Base-by-base conservation (phyloP, 2,888 invertebrate species). In the Phortica okadai region DNA sequence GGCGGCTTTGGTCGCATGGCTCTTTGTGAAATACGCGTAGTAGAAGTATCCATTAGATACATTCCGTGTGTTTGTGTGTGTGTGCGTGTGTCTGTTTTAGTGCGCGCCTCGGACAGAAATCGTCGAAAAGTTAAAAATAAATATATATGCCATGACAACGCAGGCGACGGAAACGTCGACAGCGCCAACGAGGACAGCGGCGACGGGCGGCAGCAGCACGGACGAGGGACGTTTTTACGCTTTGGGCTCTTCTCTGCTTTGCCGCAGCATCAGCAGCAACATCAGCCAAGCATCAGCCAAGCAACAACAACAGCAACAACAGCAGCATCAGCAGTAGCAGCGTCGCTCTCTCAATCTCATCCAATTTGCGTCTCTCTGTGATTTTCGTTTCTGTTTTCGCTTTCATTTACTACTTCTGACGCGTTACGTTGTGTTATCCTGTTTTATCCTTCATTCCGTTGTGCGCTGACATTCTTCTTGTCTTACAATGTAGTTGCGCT, bases 101-200 rank as follows among this genome's bases (percentile, higher is more conserved):
- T 77, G 77, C 79, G 81, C 84, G 87, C 41, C 42, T 66, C 66
- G 81, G 81, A n/a, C 81, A 80, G 81, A 85, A 85, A 86, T 83
- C n/a, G n/a, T 44, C 42, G 88, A 85, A 88, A 85, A 88, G 88
- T 86, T 86, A 86, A 79, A 86, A 86, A 86, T 86, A 86, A 85
- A 88, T 87, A 54, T 82, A 86, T 83, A 82, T 81, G 87, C 85
- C 88, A 85, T 84, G 56, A 7, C 11, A 56, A 72, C 33, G 54
- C 21, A 45, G 70, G 6, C 56, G 70, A n/a, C 21, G n/a, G 58
- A n/a, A 7, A 16, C 21, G 11, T 62, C 21, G 25, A 25, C 25
- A 21, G 50, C 25, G 62, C 8, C 25, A 21, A 10, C 10, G 21
- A 21, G 62, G 64, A 3, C 21, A 66, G 77, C 78, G 44, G 64